phyloP scores from a whole-genome alignment of 2,888 invertebrate genomes.

The Eilema sororculum region DNA sequence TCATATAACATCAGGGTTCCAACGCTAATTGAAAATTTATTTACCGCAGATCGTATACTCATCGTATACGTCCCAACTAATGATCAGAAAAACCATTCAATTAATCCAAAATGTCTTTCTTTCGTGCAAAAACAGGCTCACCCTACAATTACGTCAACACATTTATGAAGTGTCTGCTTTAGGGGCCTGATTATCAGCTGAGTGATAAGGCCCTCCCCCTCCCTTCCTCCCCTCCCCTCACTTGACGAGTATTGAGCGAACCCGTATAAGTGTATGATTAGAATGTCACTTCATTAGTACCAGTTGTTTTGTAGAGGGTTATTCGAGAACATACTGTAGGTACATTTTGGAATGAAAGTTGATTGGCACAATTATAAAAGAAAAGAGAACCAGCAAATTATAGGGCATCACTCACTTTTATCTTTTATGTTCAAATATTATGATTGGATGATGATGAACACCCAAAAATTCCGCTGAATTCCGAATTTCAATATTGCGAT shows the following conservation, averaged over 20 bases:
- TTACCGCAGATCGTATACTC: neutral
- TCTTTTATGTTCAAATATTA: neutral
- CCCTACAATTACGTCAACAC: slow-evolving; percentile 67
- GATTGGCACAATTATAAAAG: too few species aligned
- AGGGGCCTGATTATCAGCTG: slow-evolving; percentile 73
- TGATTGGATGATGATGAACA: too few species aligned
- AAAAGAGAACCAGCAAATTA: too few species aligned
- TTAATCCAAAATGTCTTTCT: neutral
- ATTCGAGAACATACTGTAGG: neutral
- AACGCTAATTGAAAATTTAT: slow-evolving; percentile 1
- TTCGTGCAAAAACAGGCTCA: slow-evolving; percentile 30
- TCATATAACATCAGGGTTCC: neutral
- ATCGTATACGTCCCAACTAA: neutral
- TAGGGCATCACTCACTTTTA: neutral
- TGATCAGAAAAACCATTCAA: neutral
- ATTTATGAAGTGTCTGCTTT: slow-evolving; percentile 64
- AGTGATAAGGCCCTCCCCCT: slow-evolving; percentile 63
- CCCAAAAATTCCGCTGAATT: too few species aligned
- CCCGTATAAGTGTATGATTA: slow-evolving; percentile 68
- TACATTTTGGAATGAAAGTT: neutral
- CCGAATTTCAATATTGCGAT: too few species aligned
- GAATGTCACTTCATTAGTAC: slow-evolving; percentile 41
- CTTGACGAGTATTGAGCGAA: slow-evolving; percentile 60
- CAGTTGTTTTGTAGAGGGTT: slow-evolving; percentile 29
- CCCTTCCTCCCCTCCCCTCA: slow-evolving; percentile 16